Evolutionary conservation across 1,140 invertebrate genomes (phyloP), one percentile per base, ranked within the genome.

Genomic region (Drosophila subobscura): DNA sequence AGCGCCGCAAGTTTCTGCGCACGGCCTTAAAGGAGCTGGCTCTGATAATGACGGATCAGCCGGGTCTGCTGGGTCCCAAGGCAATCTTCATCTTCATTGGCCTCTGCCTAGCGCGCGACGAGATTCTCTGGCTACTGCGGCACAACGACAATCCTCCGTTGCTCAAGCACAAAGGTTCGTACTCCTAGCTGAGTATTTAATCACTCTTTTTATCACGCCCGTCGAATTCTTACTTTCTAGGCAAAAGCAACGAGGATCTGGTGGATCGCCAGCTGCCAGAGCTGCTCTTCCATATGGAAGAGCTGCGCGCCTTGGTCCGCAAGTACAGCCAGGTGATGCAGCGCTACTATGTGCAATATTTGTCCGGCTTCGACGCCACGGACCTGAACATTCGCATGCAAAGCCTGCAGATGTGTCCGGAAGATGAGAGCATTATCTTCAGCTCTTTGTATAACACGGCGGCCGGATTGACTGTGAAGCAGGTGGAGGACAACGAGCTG

Each of bases 291-390:
- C 98, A 99, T 79, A 99, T 99, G 94, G 98, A 99, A 92, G 99
- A 99, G 92, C 92, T 99, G 23, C 94, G 98, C 91, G 97, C 96
- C 40, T 90, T 99, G 45, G 96, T 99, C 4, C 94, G 97, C 56
- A 99, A 99, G 91, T 98, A 99, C 91, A 97, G 96, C 79, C 97
- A 99, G 93, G 98, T 99, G 2, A 96, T 99, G 92, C 98, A 99
- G 92, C 93, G 98, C 64, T 99, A 99, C 92, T 99, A 99, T 92
- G 96, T 99, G 20, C 98, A 99, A 92, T 99, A 98, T 93, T 93
- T 99, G 33, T 95, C 96, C 29, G 97, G 98, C 7, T 99, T 97
- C 92, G 99, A 99, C 93, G 97, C 98, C 33, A 96, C 98, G 20
- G 95, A 96, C 60, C 92, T 99, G 1, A 97, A 98, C 91, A 95